phyloP scores from a whole-genome alignment of 1,140 invertebrate species.

The Medauroidea extradentata region DNA sequence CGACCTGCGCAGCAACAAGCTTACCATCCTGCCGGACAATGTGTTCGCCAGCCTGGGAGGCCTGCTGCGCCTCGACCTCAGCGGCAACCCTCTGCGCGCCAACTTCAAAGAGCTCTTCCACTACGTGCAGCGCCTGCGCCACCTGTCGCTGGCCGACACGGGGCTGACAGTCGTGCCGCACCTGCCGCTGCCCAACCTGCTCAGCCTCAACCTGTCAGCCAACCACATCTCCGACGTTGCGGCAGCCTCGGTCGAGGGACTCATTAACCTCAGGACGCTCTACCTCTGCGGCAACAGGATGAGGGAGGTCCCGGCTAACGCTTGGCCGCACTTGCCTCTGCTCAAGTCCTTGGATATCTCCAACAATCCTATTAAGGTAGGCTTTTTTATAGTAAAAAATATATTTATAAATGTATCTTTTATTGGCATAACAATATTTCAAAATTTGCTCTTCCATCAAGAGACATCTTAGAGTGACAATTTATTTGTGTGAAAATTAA shows the following conservation, averaged over 20 bases:
- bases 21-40: constrained; percentile 82
- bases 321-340: constrained; percentile 52
- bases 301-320: constrained; percentile 56
- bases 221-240: constrained; percentile 62
- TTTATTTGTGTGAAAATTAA: too few relatives aligned
- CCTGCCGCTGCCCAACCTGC: constrained; percentile 65
- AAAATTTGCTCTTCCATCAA: too few relatives aligned
- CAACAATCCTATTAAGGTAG: constrained; percentile 58
- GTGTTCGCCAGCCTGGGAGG: constrained; percentile 78
- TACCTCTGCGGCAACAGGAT: constrained; percentile 63
- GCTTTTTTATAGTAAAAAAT: too few relatives aligned
- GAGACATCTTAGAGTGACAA: too few relatives aligned
- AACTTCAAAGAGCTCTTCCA: constrained; percentile 89
- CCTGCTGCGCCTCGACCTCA: constrained; percentile 72
- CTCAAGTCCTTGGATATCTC: constrained; percentile 60
- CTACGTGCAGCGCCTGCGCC: constrained; percentile 72
- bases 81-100: constrained; percentile 72
- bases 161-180: constrained; percentile 67
- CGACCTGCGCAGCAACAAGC: constrained; percentile 72
- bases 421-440: too few relatives aligned
- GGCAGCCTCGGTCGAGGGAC: constrained; percentile 56
- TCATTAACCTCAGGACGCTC: constrained; percentile 58
- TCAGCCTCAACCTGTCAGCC: constrained; percentile 68
- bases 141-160: constrained; percentile 67
- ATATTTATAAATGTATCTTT: too few relatives aligned